Evolutionary conservation across 2,797 vertebrate species (phyloP).

Genomic region (Nothura maculosa): DNA sequence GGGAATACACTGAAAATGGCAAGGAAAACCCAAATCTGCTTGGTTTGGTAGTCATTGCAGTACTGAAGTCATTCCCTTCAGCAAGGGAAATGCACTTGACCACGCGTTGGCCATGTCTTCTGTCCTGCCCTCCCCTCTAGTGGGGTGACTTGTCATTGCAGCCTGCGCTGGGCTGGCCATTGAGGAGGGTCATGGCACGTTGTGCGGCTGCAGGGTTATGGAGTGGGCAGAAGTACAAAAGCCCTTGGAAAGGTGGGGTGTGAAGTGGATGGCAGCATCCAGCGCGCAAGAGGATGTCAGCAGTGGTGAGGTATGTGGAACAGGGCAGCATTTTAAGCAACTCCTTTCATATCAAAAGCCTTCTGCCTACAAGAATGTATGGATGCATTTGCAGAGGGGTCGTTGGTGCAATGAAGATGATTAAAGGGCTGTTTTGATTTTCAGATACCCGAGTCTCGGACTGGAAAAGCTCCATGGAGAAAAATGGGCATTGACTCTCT

Average conservation of each 20-base stretch:
- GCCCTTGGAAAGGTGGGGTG: neutral
- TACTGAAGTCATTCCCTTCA: rapidly evolving
- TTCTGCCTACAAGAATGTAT: rapidly evolving
- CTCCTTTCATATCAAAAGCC: rapidly evolving
- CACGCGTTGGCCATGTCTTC: neutral
- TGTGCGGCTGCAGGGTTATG: rapidly evolving
- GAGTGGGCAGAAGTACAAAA: neutral
- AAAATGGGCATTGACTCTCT: neutral
- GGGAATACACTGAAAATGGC: neutral
- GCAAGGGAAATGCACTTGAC: neutral
- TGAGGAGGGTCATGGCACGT: rapidly evolving
- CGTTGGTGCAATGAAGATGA: neutral
- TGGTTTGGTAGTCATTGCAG: rapidly evolving
- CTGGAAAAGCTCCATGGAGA: neutral
- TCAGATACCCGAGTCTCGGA: neutral
- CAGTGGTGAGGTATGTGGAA: neutral
- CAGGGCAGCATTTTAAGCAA: rapidly evolving
- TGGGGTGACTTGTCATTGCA: constrained; percentile 37
- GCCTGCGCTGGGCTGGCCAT: neutral
- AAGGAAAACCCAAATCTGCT: neutral
- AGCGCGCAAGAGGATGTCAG: neutral
- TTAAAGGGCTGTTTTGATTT: neutral
- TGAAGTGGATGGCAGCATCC: neutral
- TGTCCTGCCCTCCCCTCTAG: constrained; percentile 73
- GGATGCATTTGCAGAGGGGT: neutral